Base-by-base conservation (phyloP, 1,140 invertebrate genomes). In the Drosophila arawakana region DNA sequence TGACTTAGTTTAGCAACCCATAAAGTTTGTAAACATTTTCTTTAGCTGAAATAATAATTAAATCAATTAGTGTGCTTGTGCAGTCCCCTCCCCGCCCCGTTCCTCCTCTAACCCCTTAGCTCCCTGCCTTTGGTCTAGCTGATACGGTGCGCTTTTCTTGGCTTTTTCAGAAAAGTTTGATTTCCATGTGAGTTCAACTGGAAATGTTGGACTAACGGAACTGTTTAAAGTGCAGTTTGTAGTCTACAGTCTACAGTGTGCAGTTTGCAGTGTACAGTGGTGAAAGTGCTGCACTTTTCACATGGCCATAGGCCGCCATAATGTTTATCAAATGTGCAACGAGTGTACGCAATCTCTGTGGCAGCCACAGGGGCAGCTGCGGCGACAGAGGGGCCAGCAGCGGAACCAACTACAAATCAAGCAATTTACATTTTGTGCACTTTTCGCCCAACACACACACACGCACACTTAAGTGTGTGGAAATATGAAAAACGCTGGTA, bases 271-370 rank as follows among this genome's bases (percentile, higher is more conserved):
- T 30, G 25, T 30, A 30, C 25, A 30, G 13, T 73, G 69, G 81
- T 74, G 82, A 86, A 86, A 88, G 82, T 88, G 83, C 76, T 57
- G 76, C 83, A 80, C 76, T 80, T 86, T 88, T 82, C 82, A 82
- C 83, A 82, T 82, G 78, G 70, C 70, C 78, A 75, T 70, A 58
- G 81, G 80, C 82, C 81, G 69, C 61, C 82, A 86, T 86, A 78
- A 83, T 79, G 60, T 73, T 88, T 86, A 83, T 86, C 84, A 60
- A 71, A 76, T 76, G 67, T 69, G 72, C 72, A 71, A 65, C 52
- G 60, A 30, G 50, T 18, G 52, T 49, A 25, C 7, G 57, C 41
- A 57, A 57, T 57, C 54, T 57, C 54, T 55, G 35, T 57, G 37
- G 9, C 11, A 41, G 37, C 46, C 18, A 47, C 46, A 10, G 37